These are phyloP conservation scores for Trichonephila inaurata DNA, from an alignment of 1,140 invertebrate species.

Conservation along the genomic window DNA sequence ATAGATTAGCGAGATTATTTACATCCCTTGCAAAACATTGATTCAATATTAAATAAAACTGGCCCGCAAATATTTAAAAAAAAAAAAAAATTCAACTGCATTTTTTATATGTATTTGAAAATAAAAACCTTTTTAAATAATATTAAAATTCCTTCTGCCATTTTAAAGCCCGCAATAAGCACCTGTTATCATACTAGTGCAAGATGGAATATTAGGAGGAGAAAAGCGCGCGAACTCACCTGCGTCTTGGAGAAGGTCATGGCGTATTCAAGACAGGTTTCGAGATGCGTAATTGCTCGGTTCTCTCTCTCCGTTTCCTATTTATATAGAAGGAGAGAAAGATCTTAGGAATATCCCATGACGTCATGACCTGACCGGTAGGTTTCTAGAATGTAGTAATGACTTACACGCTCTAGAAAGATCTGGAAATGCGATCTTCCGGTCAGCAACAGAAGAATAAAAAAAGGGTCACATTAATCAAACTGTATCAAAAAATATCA, in stretches of 20 bases:
- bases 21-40: no score
- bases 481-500: neutral
- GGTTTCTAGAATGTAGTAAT: neutral
- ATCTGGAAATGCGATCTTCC: neutral
- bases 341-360: neutral
- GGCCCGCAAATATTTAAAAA: no score
- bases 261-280: neutral
- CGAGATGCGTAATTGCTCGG: neutral
- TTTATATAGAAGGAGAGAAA: neutral
- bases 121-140: no score
- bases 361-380: slow-evolving; percentile 3
- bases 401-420: neutral
- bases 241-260: slow-evolving; percentile 5
- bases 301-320: neutral
- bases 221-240: neutral
- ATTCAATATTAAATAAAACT: no score
- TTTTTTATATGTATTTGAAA: no score
- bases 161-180: no score
- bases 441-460: neutral
- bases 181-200: no score
- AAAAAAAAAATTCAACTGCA: no score
- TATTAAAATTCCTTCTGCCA: no score
- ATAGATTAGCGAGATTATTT: no score
- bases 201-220: no score
- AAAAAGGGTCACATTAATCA: neutral